These are phyloP conservation scores for Rhyacophila evoluta DNA, from an alignment of 2,888 invertebrate genomes.

Conservation along the genomic window DNA sequence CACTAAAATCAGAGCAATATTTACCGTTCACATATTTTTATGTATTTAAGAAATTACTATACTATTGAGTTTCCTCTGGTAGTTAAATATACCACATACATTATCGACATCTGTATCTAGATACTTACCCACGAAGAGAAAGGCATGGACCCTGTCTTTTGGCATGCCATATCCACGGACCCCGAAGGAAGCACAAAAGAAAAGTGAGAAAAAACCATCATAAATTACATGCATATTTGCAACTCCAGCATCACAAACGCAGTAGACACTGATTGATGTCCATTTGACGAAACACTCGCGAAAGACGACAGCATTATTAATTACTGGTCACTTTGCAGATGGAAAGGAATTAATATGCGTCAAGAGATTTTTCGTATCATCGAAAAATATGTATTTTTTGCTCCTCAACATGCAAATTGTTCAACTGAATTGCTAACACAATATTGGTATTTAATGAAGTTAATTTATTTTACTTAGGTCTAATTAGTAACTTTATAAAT, in stretches of 20 bases:
- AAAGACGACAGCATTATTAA: not conserved
- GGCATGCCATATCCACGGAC: slow-evolving; percentile 56
- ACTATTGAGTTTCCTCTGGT: no score
- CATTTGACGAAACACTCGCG: not conserved
- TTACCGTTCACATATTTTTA: no score
- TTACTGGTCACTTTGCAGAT: not conserved
- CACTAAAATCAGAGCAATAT: no score
- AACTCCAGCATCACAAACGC: not conserved
- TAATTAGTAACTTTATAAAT: no score
- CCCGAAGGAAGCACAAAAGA: slow-evolving; percentile 69
- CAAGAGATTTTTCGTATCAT: not conserved
- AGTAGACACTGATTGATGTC: not conserved
- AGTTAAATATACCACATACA: no score
- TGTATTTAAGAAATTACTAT: no score
- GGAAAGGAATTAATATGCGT: no score
- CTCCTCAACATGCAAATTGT: not conserved
- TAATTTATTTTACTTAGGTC: no score
- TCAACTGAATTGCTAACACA: no score
- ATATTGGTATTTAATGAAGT: no score
- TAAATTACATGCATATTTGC: slow-evolving; percentile 25
- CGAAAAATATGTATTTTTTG: no score
- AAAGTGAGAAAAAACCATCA: slow-evolving; percentile 46
- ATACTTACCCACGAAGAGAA: slow-evolving; percentile 78
- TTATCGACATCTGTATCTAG: no score
- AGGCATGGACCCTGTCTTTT: slow-evolving; percentile 80